These are phyloP conservation scores for Cepaea nemoralis DNA, from an alignment of 1,140 invertebrate species.

Conservation along the genomic window DNA sequence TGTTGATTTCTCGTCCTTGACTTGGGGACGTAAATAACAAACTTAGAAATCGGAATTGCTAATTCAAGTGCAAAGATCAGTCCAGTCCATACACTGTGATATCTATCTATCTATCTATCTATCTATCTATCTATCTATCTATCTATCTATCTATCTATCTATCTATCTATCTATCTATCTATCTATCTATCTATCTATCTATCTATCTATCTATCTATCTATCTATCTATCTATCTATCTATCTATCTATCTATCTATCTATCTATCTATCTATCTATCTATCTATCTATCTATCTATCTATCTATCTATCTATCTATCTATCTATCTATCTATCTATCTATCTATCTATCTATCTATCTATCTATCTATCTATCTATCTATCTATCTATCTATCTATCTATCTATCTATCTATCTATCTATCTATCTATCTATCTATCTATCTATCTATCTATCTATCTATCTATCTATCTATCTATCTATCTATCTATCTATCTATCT, in stretches of 20 bases:
- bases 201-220: conserved; percentile 18
- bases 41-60: too few species aligned
- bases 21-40: too few species aligned
- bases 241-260: background rate
- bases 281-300: background rate
- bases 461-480: background rate
- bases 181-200: conserved; percentile 24
- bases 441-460: background rate
- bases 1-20: too few species aligned
- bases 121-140: conserved; percentile 20
- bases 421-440: background rate
- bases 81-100: too few species aligned
- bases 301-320: background rate
- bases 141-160: conserved; percentile 20
- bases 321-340: background rate
- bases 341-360: too few species aligned
- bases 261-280: conserved; percentile 1
- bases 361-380: too few species aligned
- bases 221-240: conserved; percentile 22
- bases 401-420: too few species aligned
- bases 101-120: conserved; percentile 23
- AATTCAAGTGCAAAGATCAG: too few species aligned
- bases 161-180: conserved; percentile 22
- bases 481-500: background rate
- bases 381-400: too few species aligned